Base-by-base conservation (phyloP, 2,113 vertebrate species). In the Tenebrosternarchus preto region DNA sequence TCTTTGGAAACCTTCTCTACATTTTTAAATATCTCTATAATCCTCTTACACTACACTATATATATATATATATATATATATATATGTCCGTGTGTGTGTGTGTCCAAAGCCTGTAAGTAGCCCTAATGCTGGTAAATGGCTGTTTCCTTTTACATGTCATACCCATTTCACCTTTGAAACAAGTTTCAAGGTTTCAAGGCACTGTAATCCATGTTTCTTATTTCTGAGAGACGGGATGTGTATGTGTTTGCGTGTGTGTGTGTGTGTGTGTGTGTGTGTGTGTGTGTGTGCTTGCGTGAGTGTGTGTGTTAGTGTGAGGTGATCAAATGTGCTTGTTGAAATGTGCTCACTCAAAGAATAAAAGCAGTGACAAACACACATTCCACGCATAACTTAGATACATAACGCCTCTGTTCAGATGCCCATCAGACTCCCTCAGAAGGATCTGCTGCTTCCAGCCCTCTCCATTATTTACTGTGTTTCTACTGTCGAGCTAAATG, bases 371-470 rank as follows among this genome's bases (percentile, higher is more conserved):
- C 27, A 91, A 93, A 92, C 93, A 86, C 82, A 82, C 94, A 94
- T 95, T 96, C 93, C 92, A 86, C 82, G 86, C 89, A 93, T 94
- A 92, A 91, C 90, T 89, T 85, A 86, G 87, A 93, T 88, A 91
- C 89, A 94, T 92, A 92, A 91, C 83, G 86, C 89, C 73, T 90
- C 90, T 93, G 91, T 93, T 94, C 92, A 94, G 95, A 94, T 91
- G 94, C 90, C 92, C 90, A 93, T 92, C 93, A 93, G 92, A 93
- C 91, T 89, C 89, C 86, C 87, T 88, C 88, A 66, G n/a, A 82
- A 53, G 79, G 77, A 2, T 12, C 11, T 12, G 15, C 43, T 15
- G 43, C 43, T 50, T 50, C 11, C 12, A 50, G 43, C 43, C 11
- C 60, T 69, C 68, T 89, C 91, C 90, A 88, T 89, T 64, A 59